phyloP scores from a whole-genome alignment of 2,888 invertebrate species.

The Eupithecia dodoneata region DNA sequence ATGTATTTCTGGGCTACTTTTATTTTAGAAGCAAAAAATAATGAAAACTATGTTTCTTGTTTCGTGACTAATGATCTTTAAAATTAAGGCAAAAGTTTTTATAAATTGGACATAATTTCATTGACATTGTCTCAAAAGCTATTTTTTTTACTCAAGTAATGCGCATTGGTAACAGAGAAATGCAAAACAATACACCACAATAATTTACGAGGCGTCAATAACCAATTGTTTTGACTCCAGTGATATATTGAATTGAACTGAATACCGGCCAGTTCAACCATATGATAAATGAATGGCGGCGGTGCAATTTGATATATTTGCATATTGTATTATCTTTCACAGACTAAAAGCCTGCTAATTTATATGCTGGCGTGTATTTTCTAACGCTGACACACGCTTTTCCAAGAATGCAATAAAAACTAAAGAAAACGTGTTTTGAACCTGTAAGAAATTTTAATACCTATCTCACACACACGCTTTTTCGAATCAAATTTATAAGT shows the following conservation, averaged over 20 bases:
- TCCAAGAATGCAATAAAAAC: not conserved
- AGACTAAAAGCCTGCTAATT: not conserved
- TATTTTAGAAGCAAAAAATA: too few species aligned
- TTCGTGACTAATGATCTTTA: too few species aligned
- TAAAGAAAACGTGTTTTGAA: not conserved
- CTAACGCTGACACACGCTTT: not conserved
- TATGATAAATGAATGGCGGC: not conserved
- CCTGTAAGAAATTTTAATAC: not conserved
- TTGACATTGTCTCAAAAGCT: not conserved
- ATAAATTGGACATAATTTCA: too few species aligned
- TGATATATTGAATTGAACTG: constrained; percentile 9
- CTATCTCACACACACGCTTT: not conserved
- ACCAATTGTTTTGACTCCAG: constrained; percentile 13
- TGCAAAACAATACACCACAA: constrained; percentile 3
- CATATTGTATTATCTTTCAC: not conserved
- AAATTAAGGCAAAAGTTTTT: too few species aligned
- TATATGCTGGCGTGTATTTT: not conserved
- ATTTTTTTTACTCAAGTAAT: not conserved
- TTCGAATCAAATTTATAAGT: not conserved
- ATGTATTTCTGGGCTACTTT: too few species aligned
- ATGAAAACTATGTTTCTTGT: too few species aligned
- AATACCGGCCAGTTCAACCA: not conserved
- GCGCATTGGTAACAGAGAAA: not conserved
- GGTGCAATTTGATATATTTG: constrained; percentile 2
- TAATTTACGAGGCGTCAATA: constrained; percentile 13